These are phyloP conservation scores for Pomacea canaliculata DNA, from an alignment of 2,888 invertebrate genomes.

Conservation along the genomic window DNA sequence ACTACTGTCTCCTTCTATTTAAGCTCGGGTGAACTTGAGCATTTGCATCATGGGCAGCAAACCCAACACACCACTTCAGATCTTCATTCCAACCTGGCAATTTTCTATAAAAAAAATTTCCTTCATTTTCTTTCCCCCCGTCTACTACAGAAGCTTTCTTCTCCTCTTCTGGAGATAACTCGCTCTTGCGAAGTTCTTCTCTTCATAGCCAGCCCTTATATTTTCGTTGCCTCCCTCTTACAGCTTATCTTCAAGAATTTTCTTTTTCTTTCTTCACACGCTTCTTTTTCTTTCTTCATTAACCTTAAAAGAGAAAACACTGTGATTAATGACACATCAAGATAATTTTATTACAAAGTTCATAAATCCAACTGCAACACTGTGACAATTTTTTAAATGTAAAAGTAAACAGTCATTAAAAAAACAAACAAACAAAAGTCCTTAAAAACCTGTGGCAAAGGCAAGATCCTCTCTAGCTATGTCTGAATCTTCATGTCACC, in stretches of 20 bases:
- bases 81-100: too few species aligned
- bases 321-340: slow-evolving; percentile 12
- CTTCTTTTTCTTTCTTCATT: slow-evolving; percentile 51
- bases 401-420: slow-evolving; percentile 7
- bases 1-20: too few species aligned
- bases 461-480: too few species aligned
- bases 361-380: neutral
- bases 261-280: slow-evolving; percentile 37
- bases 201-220: neutral
- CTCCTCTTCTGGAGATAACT: neutral
- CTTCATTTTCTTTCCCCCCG: slow-evolving; percentile 3
- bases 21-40: too few species aligned
- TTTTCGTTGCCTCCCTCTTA: slow-evolving; percentile 10
- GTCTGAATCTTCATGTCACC: too few species aligned
- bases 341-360: slow-evolving; percentile 17
- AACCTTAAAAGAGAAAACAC: slow-evolving; percentile 38
- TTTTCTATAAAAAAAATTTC: neutral
- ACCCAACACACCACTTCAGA: too few species aligned
- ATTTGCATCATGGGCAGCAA: too few species aligned
- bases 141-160: neutral
- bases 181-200: slow-evolving; percentile 10
- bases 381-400: too few species aligned
- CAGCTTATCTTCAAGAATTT: slow-evolving; percentile 24
- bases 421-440: neutral
- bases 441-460: too few species aligned